These are phyloP conservation scores for Phrynosoma blainvillii DNA, from an alignment of 2,113 vertebrate genomes.

Conservation along the genomic window DNA sequence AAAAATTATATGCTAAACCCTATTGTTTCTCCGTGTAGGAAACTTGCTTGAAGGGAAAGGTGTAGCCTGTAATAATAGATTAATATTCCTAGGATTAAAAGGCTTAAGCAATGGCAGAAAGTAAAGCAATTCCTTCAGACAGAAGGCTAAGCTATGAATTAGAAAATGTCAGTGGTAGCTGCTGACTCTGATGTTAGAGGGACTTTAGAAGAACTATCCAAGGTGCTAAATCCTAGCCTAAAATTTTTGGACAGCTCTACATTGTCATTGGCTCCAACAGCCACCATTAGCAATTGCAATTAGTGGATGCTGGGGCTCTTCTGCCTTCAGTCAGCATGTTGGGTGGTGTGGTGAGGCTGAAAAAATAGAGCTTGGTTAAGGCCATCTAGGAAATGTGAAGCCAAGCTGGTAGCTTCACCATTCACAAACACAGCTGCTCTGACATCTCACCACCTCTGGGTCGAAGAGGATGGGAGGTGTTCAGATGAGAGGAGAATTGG, in stretches of 20 bases:
- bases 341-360: not conserved
- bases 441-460: not conserved
- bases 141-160: not conserved
- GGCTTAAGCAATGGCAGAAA: not conserved
- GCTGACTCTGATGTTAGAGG: not conserved
- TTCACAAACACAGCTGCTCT: not conserved
- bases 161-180: not conserved
- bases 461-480: not conserved
- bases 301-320: not conserved
- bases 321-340: not conserved
- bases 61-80: not conserved
- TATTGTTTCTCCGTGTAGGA: no score
- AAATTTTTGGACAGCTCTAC: no score
- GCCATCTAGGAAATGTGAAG: not conserved
- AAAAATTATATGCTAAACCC: not conserved
- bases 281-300: not conserved
- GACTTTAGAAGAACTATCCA: no score
- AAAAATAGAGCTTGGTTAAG: not conserved
- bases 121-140: not conserved
- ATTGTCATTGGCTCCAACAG: no score
- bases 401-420: not conserved
- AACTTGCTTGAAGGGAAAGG: no score
- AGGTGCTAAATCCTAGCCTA: no score
- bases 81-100: not conserved
- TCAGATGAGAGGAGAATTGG: not conserved